Base-by-base conservation (phyloP, 2,113 vertebrate species). In the Rhizomys pruinosus region DNA sequence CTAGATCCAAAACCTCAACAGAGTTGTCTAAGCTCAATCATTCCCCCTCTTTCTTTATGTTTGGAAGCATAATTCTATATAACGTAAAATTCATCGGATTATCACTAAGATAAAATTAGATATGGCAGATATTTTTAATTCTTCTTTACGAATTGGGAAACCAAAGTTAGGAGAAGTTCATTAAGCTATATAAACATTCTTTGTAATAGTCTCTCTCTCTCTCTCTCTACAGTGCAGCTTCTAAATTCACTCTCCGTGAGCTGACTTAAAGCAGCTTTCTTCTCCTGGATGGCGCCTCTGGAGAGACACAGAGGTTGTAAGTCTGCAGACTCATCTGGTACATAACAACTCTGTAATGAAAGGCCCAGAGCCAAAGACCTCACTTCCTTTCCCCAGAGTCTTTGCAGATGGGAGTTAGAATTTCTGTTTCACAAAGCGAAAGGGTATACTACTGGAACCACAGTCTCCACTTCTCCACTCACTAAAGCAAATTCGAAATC, bases 371-470 rank as follows among this genome's bases (percentile, higher is more conserved):
- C 86, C 86, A 89, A 52, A 92, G 88, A 66, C 86, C 74, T 95
- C 69, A 94, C 95, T 94, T 94, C 42, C 84, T 92, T 92, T 91
- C 90, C 94, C 95, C 29, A 3, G 90, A 92, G 89, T 68, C 91
- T 79, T 87, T 19, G 4, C 86, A 90, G 87, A 93, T 94, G 79
- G 66, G 76, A 88, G 85, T 76, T 74, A 92, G 82, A 82, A 91
- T 94, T 96, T 94, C 89, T 84, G 20, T 89, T 93, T 81, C 82
- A 89, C 86, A 78, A 88, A 94, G 89, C 44, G 52, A 80, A 96
- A 92, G 90, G 77, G 52, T 76, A 84, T 61, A 44, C 37, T 71
- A n/a, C 39, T 6, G 1, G 66, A 81, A 39, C 37, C 72, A 57
- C 5, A 55, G 69, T 71, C 34, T 84, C 78, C 89, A 63, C 32